Evolutionary conservation across 2,888 invertebrate genomes (phyloP), one percentile per base, ranked within the genome.

Genomic region (Ypsolopha scabrella): DNA sequence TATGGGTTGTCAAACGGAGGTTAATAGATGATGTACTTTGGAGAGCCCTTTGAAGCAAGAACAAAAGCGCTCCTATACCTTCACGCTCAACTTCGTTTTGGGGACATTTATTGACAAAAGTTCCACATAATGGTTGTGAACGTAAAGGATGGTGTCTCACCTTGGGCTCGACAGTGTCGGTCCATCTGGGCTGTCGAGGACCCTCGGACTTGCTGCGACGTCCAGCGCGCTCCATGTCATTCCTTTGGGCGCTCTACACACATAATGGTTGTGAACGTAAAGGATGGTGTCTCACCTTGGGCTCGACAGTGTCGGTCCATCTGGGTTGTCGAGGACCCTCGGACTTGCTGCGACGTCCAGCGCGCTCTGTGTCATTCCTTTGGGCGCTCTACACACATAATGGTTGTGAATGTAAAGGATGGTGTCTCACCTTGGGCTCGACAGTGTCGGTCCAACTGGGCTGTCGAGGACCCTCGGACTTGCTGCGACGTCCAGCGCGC

Each of bases 201-300:
- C 93, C 93, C 73, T 92, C 93, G 49, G 93, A 93, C 88, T 92
- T 93, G 89, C 93, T 93, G 73, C 93, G 90, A 57, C 92, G 85
- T 58, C 92, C 92, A 63, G 91, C 90, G 64, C 90, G 88, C 58
- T 83, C 82, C 10, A 80, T 68, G 56, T 88, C 88, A 51, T 80
- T 90, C 63, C 92, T 89, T 72, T 92, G 92, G 75, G 90, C 91
- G 64, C 92, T 92, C 93, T 93, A 87, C 50, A 80, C n/a, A n/a
- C n/a, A n/a, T n/a, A n/a, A n/a, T n/a, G n/a, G n/a, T n/a, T n/a
- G n/a, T n/a, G n/a, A n/a, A n/a, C n/a, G 24, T 24, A 1, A 13
- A 44, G 13, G 34, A 38, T 38, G 13, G 56, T 59, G 60, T 54
- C 24, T 24, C 61, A 87, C 83, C 85, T 87, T 82, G 51, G 87